Conservation (phyloP, 2,888 invertebrate genomes). For the Drosophila eohydei region DNA sequence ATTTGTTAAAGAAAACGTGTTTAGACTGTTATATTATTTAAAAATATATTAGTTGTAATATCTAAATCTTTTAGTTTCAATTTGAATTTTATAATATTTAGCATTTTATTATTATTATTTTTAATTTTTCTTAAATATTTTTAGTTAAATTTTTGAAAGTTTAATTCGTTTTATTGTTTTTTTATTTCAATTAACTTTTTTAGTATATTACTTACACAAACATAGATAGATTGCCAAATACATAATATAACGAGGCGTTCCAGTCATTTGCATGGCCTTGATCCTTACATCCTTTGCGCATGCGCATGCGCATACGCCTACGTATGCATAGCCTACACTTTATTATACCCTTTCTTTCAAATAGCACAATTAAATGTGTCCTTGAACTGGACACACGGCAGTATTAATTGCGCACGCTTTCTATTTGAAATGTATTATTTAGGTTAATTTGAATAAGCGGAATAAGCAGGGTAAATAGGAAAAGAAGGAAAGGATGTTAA, state of each 20-base stretch:
- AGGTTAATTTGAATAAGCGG: constrained; percentile 20
- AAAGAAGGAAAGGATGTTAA: neutral
- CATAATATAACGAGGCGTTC: neutral
- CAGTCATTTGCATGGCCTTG: constrained; percentile 22
- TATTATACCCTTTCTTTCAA: constrained; percentile 23
- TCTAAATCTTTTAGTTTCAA: no score
- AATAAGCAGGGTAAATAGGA: neutral
- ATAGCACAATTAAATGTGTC: constrained; percentile 30
- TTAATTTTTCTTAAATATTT: no score
- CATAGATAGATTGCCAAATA: neutral
- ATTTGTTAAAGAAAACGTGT: no score
- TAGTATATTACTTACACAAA: neutral
- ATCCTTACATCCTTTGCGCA: constrained; percentile 6
- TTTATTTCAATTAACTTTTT: neutral
- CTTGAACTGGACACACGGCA: constrained; percentile 41
- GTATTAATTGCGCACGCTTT: constrained; percentile 29
- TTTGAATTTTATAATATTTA: no score
- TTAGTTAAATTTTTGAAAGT: no score
- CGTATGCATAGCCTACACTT: neutral
- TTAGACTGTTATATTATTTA: no score
- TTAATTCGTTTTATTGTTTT: no score
- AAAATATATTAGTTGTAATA: no score
- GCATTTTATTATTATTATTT: no score
- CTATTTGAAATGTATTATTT: constrained; percentile 22
- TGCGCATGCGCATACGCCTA: no score